These are phyloP conservation scores for Mercenaria mercenaria DNA, from an alignment of 1,140 invertebrate species.

Conservation along the genomic window DNA sequence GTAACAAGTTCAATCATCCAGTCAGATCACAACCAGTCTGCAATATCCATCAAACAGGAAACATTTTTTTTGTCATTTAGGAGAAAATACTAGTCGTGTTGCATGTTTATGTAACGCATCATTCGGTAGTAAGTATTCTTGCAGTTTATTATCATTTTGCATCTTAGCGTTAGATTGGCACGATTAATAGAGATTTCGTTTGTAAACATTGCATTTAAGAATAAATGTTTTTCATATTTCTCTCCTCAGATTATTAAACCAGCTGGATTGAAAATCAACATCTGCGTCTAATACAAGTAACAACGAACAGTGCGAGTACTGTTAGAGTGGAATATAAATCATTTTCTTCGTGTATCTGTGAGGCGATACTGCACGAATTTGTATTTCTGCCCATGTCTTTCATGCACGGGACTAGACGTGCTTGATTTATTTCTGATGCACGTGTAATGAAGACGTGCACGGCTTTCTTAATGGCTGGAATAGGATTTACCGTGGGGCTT, in stretches of 20 bases:
- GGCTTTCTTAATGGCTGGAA: slow-evolving; percentile 79
- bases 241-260: background rate
- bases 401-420: background rate
- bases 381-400: background rate
- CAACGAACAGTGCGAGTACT: background rate
- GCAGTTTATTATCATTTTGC: background rate
- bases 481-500: slow-evolving; percentile 81
- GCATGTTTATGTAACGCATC: background rate
- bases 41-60: background rate
- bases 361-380: background rate
- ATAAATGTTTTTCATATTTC: slow-evolving; percentile 43
- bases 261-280: slow-evolving; percentile 38
- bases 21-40: background rate
- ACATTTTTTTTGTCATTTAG: slow-evolving; percentile 4
- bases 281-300: background rate
- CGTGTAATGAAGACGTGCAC: slow-evolving; percentile 73
- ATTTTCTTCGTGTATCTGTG: background rate
- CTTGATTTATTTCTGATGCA: slow-evolving; percentile 30
- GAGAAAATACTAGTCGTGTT: background rate
- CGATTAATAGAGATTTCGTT: background rate
- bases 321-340: background rate
- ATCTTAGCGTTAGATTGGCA: background rate
- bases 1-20: background rate
- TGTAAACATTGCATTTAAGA: slow-evolving; percentile 10
- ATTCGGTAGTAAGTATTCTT: background rate